Evolutionary conservation across 1,140 invertebrate genomes (phyloP).

Genomic region (Magallana ariakensis): DNA sequence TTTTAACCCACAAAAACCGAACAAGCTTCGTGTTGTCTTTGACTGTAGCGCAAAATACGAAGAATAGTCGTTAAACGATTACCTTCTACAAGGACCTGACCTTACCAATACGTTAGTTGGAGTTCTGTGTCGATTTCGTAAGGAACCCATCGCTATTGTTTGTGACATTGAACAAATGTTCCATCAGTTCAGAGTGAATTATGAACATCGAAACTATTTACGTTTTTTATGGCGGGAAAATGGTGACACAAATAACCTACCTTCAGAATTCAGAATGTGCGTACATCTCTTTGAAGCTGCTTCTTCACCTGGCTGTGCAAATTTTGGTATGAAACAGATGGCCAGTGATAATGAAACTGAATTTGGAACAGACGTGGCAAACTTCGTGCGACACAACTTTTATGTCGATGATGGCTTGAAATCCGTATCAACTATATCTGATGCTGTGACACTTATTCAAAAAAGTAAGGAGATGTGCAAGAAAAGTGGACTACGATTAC

Average conservation of each 20-base stretch:
- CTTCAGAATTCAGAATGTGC: slow-evolving; percentile 57
- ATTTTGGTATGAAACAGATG: slow-evolving; percentile 53
- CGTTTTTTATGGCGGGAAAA: slow-evolving; percentile 58
- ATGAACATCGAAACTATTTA: slow-evolving; percentile 35
- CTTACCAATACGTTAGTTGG: too few relatives aligned
- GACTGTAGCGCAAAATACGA: slow-evolving; percentile 56
- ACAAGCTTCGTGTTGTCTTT: too few relatives aligned
- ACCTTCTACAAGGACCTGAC: slow-evolving; percentile 61
- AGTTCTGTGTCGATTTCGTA: slow-evolving; percentile 58
- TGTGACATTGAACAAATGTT: slow-evolving; percentile 66
- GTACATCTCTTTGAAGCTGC: slow-evolving; percentile 62
- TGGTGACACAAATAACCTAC: slow-evolving; percentile 30
- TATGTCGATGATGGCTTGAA: too few relatives aligned
- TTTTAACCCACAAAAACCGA: too few relatives aligned
- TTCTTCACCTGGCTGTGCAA: slow-evolving; percentile 61
- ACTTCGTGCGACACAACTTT: too few relatives aligned
- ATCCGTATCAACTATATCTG: too few relatives aligned
- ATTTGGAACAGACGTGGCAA: too few relatives aligned
- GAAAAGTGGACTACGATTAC: too few relatives aligned
- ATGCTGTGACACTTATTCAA: too few relatives aligned
- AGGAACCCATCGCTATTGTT: slow-evolving; percentile 55
- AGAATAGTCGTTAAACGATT: slow-evolving; percentile 64
- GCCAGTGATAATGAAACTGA: too few relatives aligned
- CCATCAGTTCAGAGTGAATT: slow-evolving; percentile 48
- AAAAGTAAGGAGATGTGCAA: too few relatives aligned